Evolutionary conservation across 2,797 vertebrate species (phyloP).

Genomic region (Chanos chanos): DNA sequence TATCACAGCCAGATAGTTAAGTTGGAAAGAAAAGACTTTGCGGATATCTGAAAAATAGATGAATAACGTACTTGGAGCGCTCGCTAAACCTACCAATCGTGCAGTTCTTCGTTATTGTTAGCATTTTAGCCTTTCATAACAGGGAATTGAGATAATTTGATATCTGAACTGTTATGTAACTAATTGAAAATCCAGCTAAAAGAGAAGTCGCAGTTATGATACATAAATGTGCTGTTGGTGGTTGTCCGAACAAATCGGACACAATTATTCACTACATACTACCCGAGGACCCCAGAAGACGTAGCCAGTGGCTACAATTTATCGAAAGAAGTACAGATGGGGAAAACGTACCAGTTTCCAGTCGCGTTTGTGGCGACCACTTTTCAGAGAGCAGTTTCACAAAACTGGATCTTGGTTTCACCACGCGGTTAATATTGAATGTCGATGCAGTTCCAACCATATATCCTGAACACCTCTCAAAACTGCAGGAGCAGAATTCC

Average conservation of each 20-base stretch:
- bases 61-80: no score
- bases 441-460: slow-evolving; percentile 38
- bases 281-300: slow-evolving; percentile 34
- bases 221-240: slow-evolving; percentile 40
- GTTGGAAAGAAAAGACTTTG: no score
- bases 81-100: no score
- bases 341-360: not conserved
- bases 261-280: slow-evolving; percentile 39
- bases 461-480: not conserved
- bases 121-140: no score
- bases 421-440: slow-evolving; percentile 25
- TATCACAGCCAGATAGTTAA: no score
- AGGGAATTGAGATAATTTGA: no score
- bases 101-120: no score
- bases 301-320: slow-evolving; percentile 34
- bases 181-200: no score
- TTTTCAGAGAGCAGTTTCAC: slow-evolving; percentile 30
- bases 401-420: slow-evolving; percentile 28
- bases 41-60: no score
- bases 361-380: slow-evolving; percentile 32
- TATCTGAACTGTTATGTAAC: no score
- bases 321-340: slow-evolving; percentile 5
- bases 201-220: no score
- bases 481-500: not conserved
- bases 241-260: slow-evolving; percentile 42